Evolutionary conservation across 2,888 invertebrate species (phyloP).

Genomic region (Pammene aurita): DNA sequence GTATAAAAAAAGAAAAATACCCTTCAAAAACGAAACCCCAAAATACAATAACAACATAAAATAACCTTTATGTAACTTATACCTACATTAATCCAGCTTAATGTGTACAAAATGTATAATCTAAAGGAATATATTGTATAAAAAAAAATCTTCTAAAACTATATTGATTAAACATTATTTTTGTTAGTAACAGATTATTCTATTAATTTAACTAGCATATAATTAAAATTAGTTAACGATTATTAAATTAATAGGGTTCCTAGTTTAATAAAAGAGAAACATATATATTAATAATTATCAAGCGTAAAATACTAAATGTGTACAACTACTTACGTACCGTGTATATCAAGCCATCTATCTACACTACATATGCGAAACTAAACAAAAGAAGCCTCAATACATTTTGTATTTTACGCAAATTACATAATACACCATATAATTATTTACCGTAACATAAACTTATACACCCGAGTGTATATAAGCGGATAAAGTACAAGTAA

Average conservation of each 20-base stretch:
- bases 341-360: constrained; percentile 58
- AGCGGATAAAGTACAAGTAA: constrained; percentile 21
- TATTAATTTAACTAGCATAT: constrained; percentile 64
- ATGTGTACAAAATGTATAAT: no score
- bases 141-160: neutral
- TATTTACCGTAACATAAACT: constrained; percentile 35
- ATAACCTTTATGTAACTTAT: no score
- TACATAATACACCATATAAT: constrained; percentile 51
- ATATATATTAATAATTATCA: constrained; percentile 40
- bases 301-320: constrained; percentile 69
- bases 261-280: constrained; percentile 25
- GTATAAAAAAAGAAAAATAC: no score
- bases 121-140: neutral
- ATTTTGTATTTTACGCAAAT: constrained; percentile 70
- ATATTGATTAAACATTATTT: neutral
- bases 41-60: neutral
- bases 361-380: constrained; percentile 62
- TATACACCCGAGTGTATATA: constrained; percentile 28
- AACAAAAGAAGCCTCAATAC: constrained; percentile 59
- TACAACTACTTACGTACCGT: constrained; percentile 43
- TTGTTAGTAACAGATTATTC: constrained; percentile 53
- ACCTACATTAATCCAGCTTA: no score
- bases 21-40: neutral
- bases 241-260: constrained; percentile 40
- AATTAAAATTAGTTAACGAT: constrained; percentile 60